Evolutionary conservation across 1,140 invertebrate genomes (phyloP).

Genomic region (Apocrypta bakeri): DNA sequence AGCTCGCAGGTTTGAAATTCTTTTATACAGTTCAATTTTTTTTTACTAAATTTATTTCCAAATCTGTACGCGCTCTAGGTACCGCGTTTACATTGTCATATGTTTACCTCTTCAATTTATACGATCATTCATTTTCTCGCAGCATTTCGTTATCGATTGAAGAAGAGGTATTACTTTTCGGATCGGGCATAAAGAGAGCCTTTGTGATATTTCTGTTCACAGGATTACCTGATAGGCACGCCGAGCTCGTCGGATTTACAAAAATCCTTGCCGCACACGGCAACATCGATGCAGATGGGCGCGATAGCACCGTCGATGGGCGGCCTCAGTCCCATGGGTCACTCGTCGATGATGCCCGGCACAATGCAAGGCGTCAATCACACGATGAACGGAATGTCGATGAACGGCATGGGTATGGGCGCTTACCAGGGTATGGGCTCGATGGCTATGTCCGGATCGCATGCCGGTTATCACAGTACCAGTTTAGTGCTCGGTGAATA

Average conservation of each 20-base stretch:
- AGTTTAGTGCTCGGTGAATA: conserved; percentile 71
- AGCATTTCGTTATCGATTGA: too few species aligned
- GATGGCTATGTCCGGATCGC: conserved; percentile 70
- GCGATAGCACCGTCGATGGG: conserved; percentile 71
- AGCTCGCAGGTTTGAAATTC: conserved; percentile 65
- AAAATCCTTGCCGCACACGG: conserved; percentile 71
- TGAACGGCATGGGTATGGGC: conserved; percentile 73
- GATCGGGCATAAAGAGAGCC: background rate
- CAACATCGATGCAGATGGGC: conserved; percentile 73
- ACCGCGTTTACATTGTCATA: too few species aligned
- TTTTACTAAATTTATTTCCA: background rate
- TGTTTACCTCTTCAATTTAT: too few species aligned
- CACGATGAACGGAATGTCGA: conserved; percentile 72
- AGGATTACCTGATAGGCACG: conserved; percentile 72
- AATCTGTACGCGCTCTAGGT: background rate
- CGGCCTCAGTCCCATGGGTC: conserved; percentile 71
- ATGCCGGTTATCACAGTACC: conserved; percentile 70
- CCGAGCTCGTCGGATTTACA: conserved; percentile 70
- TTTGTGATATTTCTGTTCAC: conserved; percentile 33
- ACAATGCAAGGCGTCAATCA: conserved; percentile 70
- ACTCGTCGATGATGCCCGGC: conserved; percentile 69
- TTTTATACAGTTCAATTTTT: too few species aligned
- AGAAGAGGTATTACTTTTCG: background rate
- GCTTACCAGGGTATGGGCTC: conserved; percentile 64
- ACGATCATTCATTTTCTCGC: too few species aligned